A percentile compares a stretch with the other conserved stretches of the same genome.
Evolutionary conservation across 2,797 vertebrate genomes (phyloP).

Genomic region (Gobio occitaniae): DNA sequence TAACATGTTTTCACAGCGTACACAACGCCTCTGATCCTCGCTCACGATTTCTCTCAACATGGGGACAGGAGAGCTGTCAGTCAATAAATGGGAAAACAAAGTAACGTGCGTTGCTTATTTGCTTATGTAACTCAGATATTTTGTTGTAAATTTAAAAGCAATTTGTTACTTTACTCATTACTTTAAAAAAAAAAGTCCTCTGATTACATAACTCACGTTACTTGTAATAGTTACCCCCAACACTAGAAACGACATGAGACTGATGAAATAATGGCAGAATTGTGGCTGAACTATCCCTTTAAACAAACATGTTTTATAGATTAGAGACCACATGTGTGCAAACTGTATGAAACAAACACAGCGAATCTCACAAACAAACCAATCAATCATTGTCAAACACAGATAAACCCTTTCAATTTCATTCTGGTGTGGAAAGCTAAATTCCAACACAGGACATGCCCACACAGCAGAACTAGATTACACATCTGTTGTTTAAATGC

Average conservation of each 20-base stretch:
- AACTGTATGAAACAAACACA: slow-evolving; percentile 24
- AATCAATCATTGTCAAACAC: slow-evolving; percentile 39
- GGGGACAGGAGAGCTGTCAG: not conserved
- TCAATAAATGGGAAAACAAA: not conserved
- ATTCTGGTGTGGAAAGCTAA: slow-evolving; percentile 18
- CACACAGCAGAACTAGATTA: slow-evolving; percentile 13
- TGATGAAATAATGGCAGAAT: not conserved
- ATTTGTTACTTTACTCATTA: not conserved
- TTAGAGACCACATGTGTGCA: slow-evolving; percentile 29
- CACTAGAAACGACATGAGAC: not conserved
- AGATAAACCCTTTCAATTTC: slow-evolving; percentile 24
- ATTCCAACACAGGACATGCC: slow-evolving; percentile 16
- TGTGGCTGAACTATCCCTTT: not conserved
- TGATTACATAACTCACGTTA: not conserved
- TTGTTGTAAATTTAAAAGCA: not conserved
- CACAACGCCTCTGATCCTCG: not conserved
- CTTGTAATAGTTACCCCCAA: not conserved
- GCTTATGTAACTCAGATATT: not conserved
- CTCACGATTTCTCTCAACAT: not conserved
- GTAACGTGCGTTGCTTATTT: too few relatives aligned
- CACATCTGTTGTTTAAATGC: not conserved
- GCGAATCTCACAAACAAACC: not conserved
- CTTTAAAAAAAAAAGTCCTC: not conserved
- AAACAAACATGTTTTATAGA: slow-evolving; percentile 10
- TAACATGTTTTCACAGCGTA: not conserved